Base-by-base conservation (phyloP, 2,888 invertebrate species). In the Synergus gifuensis region DNA sequence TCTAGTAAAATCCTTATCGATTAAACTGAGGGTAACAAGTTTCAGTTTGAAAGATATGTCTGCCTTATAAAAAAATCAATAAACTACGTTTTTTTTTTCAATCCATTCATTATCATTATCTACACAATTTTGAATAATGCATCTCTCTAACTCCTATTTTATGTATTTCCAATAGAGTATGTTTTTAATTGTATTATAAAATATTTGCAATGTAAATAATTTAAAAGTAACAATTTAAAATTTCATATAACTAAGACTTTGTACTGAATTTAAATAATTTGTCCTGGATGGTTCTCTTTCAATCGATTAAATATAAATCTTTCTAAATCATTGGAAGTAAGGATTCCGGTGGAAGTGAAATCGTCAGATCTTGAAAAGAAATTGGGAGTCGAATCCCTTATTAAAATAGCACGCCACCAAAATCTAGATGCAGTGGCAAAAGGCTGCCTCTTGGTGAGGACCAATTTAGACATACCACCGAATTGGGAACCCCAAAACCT, bases 401-500 rank as follows among this genome's bases (percentile, higher is more conserved):
- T 88, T 88, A 88, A 88, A 88, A 87, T 86, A 88, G 87, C 86
- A 84, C 69, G 78, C 79, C 76, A 58, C 77, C 66, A 82, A 85
- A 85, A 88, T 88, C 88, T 86, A 87, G 89, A 89, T 89, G 84
- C 87, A 85, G 86, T 86, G 85, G 87, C 86, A 83, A 85, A 85
- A 79, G 82, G 81, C 78, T 80, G 78, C 81, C 77, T 76, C 76
- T 81, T 81, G 82, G 81, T 82, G 82, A 85, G 84, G 85, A 87
- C 88, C 88, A 89, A 89, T 89, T 89, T 89, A 89, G 88, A 89
- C 88, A 88, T 89, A 88, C 88, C 88, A 83, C 84, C 84, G 86
- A 86, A 83, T 85, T 81, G 84, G 83, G 81, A 83, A 83, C 82
- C 83, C 76, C 84, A 83, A 81, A 73, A 80, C 81, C 80, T 81